A percentile compares a stretch with the other conserved stretches of the same genome.
These are phyloP conservation scores for Cassiopea andromeda DNA, from an alignment of 30 jellyfish, hydroid and myxozoan species.

Conservation along the genomic window DNA sequence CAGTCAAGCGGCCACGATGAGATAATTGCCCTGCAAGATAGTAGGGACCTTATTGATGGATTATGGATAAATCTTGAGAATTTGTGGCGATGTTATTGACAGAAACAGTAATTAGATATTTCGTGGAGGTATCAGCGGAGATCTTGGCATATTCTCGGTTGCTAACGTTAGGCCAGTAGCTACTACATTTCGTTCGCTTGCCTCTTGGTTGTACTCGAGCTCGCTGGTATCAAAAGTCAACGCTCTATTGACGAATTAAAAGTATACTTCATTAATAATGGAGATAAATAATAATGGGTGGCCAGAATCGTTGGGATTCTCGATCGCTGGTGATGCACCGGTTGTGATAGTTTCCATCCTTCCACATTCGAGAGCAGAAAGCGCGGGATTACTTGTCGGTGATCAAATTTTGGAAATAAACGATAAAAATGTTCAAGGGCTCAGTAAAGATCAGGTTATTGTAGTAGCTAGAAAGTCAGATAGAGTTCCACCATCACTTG, in stretches of 20 bases:
- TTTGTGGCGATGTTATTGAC: not conserved
- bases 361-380: constrained; percentile 77
- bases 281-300: constrained; percentile 66
- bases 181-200: not conserved
- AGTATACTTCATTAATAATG: not conserved
- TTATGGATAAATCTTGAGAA: not conserved
- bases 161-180: constrained; percentile 21
- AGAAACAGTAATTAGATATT: not conserved
- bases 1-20: not conserved
- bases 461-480: constrained; percentile 59
- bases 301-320: constrained; percentile 91
- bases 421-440: constrained; percentile 65
- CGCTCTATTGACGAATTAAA: not conserved
- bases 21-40: not conserved
- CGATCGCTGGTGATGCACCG: constrained; percentile 81
- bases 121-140: not conserved
- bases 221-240: too few species aligned
- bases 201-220: not conserved
- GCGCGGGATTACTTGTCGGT: constrained; percentile 86
- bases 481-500: constrained; percentile 79
- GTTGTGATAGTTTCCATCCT: constrained; percentile 70
- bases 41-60: not conserved
- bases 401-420: constrained; percentile 78
- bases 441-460: constrained; percentile 57
- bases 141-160: not conserved